phyloP scores from a whole-genome alignment of 2,797 vertebrate genomes.

The Myotis myotis region DNA sequence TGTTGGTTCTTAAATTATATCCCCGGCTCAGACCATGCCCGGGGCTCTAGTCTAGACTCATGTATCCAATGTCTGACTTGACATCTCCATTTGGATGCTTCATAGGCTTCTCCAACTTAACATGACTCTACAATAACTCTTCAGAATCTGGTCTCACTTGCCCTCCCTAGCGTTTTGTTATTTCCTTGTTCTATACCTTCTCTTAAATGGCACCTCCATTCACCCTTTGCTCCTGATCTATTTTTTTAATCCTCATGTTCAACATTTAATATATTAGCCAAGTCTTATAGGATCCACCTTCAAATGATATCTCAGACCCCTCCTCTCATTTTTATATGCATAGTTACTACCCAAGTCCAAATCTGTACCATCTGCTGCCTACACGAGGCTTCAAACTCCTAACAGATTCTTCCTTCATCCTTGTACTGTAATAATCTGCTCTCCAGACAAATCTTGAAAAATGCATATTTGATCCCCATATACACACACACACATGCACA shows the following conservation, averaged over 20 bases:
- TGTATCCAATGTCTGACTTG: neutral
- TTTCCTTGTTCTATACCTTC: neutral
- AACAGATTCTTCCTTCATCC: neutral
- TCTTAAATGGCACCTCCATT: neutral
- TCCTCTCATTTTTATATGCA: neutral
- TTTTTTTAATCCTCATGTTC: neutral
- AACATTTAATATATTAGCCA: neutral
- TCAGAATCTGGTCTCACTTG: neutral
- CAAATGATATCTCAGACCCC: neutral
- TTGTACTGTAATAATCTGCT: neutral
- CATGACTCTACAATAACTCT: neutral
- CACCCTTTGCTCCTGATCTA: neutral
- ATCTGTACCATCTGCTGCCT: neutral
- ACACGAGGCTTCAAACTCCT: neutral
- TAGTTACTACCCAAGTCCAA: neutral
- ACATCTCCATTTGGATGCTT: neutral
- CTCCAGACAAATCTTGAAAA: neutral
- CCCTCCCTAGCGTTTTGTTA: neutral
- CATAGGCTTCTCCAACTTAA: neutral
- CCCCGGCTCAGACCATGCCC: neutral
- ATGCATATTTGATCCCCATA: neutral
- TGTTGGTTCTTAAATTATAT: neutral
- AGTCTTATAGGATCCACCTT: neutral
- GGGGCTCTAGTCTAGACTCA: neutral
- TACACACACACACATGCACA: neutral